Percentiles rank a stretch among this genome's conserved stretches.
Conservation (phyloP, 1,140 invertebrate species). For the Nasonia giraulti region DNA sequence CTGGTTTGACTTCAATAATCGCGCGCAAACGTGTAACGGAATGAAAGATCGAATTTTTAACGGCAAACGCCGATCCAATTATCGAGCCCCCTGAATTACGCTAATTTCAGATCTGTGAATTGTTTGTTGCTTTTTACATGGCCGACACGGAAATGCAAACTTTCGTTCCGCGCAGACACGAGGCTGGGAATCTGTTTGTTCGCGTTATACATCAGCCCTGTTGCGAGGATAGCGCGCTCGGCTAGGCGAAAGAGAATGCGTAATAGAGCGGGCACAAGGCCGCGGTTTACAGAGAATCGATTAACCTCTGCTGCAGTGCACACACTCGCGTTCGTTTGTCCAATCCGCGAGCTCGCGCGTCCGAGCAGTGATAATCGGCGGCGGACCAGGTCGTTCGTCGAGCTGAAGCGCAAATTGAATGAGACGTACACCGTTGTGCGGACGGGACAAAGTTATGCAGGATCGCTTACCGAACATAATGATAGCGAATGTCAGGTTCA, state of each 20-base stretch:
- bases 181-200: not conserved
- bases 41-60: too few relatives aligned
- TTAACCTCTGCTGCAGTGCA: not conserved
- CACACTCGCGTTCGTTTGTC: not conserved
- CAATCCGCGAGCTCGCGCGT: not conserved
- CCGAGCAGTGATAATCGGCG: not conserved
- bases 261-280: conserved; percentile 1
- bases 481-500: too few relatives aligned
- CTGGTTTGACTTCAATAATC: too few relatives aligned
- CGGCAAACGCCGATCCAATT: too few relatives aligned
- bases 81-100: too few relatives aligned
- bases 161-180: not conserved
- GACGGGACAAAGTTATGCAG: too few relatives aligned
- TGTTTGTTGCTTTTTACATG: too few relatives aligned
- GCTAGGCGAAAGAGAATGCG: not conserved
- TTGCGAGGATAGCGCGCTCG: not conserved
- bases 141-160: not conserved
- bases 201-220: not conserved
- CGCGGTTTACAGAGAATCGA: conserved; percentile 9
- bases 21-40: too few relatives aligned
- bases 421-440: not conserved
- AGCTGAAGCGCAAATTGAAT: conserved; percentile 3
- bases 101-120: too few relatives aligned
- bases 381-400: not conserved
- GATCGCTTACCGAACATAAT: too few relatives aligned